Base-by-base conservation (phyloP, 2,888 invertebrate genomes). In the Drosophila melanocephala region DNA sequence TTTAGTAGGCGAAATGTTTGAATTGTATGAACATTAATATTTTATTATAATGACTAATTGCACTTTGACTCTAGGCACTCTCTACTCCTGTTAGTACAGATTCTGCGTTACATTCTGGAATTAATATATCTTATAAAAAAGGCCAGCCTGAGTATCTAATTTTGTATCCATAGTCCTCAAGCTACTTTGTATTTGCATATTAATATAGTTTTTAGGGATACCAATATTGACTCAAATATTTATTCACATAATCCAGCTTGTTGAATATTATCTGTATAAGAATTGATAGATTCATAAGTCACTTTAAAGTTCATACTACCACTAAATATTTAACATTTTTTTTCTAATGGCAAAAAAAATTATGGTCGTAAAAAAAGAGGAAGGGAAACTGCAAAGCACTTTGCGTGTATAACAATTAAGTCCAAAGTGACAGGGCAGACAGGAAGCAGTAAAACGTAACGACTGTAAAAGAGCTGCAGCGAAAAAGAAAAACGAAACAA, bases 321-420 rank as follows among this genome's bases (percentile, higher is more conserved):
- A 5, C 28, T 39, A 3, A 28, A 57, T n/a, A 14, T 4, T 58
- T 28, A 0, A 2, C 7, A 9, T 16, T 44, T 33, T 30, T 30
- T 22, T 32, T 52, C 59, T 51, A 60, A 59, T 28, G 53, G n/a
- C 44, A 47, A 10, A 26, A 37, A 37, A 56, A 56, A 52, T 53
- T 51, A 60, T 55, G 12, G 59, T 30, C 35, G 32, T 53, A 50
- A 37, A 33, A 30, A 37, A 37, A 55, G 7, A 57, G 26, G 7
- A n/a, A 14, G 16, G 37, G 7, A 32, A 51, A 55, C 77, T 56
- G 52, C 52, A 37, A 26, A 71, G 63, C 70, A 74, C 78, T 81
- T 77, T 78, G 72, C 72, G 81, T 77, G 79, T 67, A 51, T 65
- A 62, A 78, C 72, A 80, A 80, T 82, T 80, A 80, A 80, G 82